phyloP scores from a whole-genome alignment of 2,888 invertebrate species.

The Eupithecia abbreviata region DNA sequence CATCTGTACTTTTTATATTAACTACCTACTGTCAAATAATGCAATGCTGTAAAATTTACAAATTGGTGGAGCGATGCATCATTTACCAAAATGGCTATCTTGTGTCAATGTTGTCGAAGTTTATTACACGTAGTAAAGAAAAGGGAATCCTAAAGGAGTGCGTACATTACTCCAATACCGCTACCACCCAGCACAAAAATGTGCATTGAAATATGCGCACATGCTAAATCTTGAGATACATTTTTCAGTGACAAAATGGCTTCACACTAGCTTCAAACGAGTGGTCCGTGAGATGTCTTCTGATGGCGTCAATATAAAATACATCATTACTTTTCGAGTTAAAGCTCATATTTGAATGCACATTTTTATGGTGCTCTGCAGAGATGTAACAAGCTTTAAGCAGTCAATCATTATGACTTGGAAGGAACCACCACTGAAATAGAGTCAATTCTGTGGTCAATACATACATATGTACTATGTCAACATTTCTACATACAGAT shows the following conservation, averaged over 20 bases:
- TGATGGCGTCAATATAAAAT: too few species aligned
- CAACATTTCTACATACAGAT: not conserved
- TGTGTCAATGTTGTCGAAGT: not conserved
- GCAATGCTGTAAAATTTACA: conserved; percentile 3
- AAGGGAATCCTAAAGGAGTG: not conserved
- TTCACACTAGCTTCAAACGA: too few species aligned
- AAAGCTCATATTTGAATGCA: too few species aligned
- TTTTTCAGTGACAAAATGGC: too few species aligned
- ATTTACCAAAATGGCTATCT: not conserved
- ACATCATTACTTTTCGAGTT: too few species aligned
- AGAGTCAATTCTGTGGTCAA: not conserved
- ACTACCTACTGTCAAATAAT: conserved; percentile 5
- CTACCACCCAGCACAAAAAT: too few species aligned
- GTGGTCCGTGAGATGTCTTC: too few species aligned
- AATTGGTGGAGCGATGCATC: not conserved
- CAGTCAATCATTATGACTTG: not conserved
- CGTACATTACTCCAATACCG: too few species aligned
- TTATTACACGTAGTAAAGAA: not conserved
- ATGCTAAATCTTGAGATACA: too few species aligned
- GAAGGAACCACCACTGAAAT: not conserved
- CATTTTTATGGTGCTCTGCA: too few species aligned
- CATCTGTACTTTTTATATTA: conserved; percentile 5
- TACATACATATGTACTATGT: not conserved
- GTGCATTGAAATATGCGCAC: too few species aligned
- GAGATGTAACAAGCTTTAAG: too few species aligned